Conservation (phyloP, 2,888 invertebrate species). For the Ormyrus rosae region DNA sequence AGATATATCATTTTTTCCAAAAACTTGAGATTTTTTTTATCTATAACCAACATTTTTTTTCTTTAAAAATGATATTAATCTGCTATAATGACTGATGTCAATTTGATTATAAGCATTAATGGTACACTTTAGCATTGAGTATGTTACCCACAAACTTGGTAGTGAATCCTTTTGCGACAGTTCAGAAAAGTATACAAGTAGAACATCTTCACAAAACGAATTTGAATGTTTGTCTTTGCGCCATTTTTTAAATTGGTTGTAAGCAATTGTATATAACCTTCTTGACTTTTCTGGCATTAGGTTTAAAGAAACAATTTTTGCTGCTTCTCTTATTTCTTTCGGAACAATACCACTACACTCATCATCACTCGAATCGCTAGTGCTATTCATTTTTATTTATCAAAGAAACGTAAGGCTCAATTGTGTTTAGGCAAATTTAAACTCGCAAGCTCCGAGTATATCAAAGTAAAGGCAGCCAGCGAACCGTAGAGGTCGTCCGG, state of each 20-base stretch:
- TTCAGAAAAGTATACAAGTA: slow-evolving; percentile 50
- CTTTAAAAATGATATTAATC: neutral
- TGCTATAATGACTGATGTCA: neutral
- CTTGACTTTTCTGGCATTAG: slow-evolving; percentile 40
- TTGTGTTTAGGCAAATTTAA: too few relatives aligned
- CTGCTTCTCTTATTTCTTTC: slow-evolving; percentile 10
- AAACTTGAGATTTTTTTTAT: too few relatives aligned
- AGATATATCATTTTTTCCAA: neutral
- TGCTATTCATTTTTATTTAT: neutral
- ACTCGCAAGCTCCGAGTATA: too few relatives aligned
- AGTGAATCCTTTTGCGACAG: slow-evolving; percentile 33
- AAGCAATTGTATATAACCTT: slow-evolving; percentile 21
- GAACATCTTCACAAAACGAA: slow-evolving; percentile 38
- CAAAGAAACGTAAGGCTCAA: too few relatives aligned
- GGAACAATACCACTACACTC: neutral
- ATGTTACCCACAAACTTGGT: slow-evolving; percentile 49
- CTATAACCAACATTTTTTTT: neutral
- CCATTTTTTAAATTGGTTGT: slow-evolving; percentile 48
- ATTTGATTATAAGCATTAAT: neutral
- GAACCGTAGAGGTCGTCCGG: too few relatives aligned
- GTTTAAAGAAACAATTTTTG: neutral
- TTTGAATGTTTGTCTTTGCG: slow-evolving; percentile 19
- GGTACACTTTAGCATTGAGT: slow-evolving; percentile 49
- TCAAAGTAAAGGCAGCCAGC: too few relatives aligned
- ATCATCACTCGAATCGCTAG: neutral